Evolutionary conservation across 2,113 vertebrate genomes (phyloP).

Genomic region (Galeopterus variegatus): DNA sequence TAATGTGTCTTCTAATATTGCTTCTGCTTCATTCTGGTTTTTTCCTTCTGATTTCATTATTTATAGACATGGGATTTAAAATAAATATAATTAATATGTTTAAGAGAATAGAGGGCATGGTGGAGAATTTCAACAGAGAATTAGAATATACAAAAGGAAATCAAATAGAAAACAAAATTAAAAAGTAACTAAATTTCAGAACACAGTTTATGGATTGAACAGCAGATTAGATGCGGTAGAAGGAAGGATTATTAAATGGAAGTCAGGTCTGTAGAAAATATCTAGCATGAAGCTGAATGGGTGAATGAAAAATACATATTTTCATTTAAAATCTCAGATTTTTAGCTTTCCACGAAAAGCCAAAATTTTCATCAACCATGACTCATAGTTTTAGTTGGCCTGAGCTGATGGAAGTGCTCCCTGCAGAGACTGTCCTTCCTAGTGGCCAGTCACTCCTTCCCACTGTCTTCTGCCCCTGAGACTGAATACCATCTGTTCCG

Average conservation of each 20-base stretch:
- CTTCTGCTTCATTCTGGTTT: not conserved
- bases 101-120: not conserved
- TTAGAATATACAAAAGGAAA: not conserved
- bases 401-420: not conserved
- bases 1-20: not conserved
- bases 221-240: not conserved
- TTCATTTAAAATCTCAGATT: not conserved
- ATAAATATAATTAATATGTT: not conserved
- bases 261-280: not conserved
- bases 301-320: not conserved
- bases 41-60: not conserved
- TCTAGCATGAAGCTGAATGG: not conserved
- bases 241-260: constrained; percentile 18
- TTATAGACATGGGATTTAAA: not conserved
- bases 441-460: not conserved
- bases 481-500: not conserved
- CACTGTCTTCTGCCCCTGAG: not conserved
- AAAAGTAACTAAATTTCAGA: not conserved
- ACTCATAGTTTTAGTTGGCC: not conserved
- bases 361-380: not conserved
- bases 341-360: not conserved
- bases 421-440: not conserved
- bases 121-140: not conserved
- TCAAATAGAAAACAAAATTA: not conserved
- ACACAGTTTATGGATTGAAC: not conserved